Base-by-base conservation (phyloP, 2,888 invertebrate species). In the Mantis religiosa region DNA sequence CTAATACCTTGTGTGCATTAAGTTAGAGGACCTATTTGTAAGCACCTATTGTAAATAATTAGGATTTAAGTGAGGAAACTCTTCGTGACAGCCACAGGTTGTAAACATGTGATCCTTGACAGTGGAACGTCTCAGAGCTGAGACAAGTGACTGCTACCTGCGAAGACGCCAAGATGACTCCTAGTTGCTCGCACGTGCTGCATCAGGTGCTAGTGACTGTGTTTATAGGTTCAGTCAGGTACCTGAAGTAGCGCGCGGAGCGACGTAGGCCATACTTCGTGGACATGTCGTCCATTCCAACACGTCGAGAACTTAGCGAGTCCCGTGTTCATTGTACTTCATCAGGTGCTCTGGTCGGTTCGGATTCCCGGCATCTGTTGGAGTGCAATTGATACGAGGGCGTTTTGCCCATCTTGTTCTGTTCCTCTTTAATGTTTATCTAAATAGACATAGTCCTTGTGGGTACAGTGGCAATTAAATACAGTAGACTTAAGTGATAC, bases 231-330 rank as follows among this genome's bases (percentile, higher is more conserved):
- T 94, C 94, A 98, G 98, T 98, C 98, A 98, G 98, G 98, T 98
- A 98, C 98, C 98, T 97, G 98, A 98, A 98, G 98, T 98, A 98
- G 98, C 98, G 98, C 98, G 98, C 98, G 98, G 94, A 94, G 97
- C 95, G 95, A 93, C 94, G 3, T 93, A 93, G 94, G 93, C 91
- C 90, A 82, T 86, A 88, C 91, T 85, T 47, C 20, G n/a, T 14
- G 34, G 41, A 28, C 28, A 25, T 41, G 28, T 12, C 84, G 25
- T 3, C 30, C n/a, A 8, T n/a, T 27, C 28, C 6, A n/a, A 83
- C 27, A 14, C 15, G 83, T 83, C 28, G 6, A n/a, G 15, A 3
- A 71, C 54, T 1, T 71, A 20, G 15, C 6, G 3, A 90, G 91
- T 90, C 91, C 91, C 97, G 97, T 97, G 97, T 97, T 97, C 97